A percentile compares a stretch with the other conserved stretches of the same genome.
phyloP scores from a whole-genome alignment of 2,888 invertebrate species.

The Luperina nickerlii region DNA sequence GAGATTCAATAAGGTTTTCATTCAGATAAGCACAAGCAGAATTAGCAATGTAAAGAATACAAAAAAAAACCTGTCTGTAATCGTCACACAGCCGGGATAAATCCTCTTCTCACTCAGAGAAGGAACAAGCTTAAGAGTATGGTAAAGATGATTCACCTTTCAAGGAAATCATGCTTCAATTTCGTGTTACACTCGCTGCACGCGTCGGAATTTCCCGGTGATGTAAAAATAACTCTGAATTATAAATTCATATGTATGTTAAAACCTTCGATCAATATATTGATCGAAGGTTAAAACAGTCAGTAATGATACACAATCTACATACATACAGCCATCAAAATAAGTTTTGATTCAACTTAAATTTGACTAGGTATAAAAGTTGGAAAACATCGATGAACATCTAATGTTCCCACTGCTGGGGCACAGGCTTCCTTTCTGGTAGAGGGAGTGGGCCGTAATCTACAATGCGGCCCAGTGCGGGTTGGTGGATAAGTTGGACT shows the following conservation, averaged over 20 bases:
- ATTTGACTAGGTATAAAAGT: not conserved
- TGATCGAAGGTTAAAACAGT: slow-evolving; percentile 41
- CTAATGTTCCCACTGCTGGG: not conserved
- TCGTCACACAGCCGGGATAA: not conserved
- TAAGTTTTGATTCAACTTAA: slow-evolving; percentile 8
- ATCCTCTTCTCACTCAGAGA: not conserved
- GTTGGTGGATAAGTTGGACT: not conserved
- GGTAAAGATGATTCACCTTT: not conserved
- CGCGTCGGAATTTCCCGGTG: slow-evolving; percentile 71
- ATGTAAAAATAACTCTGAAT: slow-evolving; percentile 72
- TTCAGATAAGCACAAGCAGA: not conserved
- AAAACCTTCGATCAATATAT: no score
- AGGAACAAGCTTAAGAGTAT: not conserved
- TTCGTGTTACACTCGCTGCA: slow-evolving; percentile 6
- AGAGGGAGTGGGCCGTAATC: not conserved
- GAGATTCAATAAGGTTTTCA: not conserved
- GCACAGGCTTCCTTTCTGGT: no score
- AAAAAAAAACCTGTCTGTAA: not conserved
- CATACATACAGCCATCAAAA: slow-evolving; percentile 25
- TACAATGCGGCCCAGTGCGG: fast-evolving
- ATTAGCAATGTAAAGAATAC: not conserved
- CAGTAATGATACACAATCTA: slow-evolving; percentile 49
- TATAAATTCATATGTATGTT: slow-evolving; percentile 59
- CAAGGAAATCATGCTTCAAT: slow-evolving; percentile 26
- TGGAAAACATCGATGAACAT: not conserved